Evolutionary conservation across 2,797 vertebrate genomes (phyloP).

Genomic region (Pachyuromys duprasi): DNA sequence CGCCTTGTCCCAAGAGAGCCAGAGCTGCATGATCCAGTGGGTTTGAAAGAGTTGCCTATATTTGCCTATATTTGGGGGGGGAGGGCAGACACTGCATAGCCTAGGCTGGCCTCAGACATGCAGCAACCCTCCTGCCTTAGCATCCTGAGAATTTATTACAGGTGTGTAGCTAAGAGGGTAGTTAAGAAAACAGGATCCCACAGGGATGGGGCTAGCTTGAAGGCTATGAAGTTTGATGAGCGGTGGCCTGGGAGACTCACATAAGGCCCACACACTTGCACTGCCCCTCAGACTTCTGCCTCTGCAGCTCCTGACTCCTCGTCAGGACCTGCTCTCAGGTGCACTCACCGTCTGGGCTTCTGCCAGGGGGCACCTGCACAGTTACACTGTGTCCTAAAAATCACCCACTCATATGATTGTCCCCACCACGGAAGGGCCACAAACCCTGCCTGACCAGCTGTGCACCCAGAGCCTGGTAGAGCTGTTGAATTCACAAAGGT

Average conservation of each 20-base stretch:
- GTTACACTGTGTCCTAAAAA: background rate
- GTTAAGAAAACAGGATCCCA: background rate
- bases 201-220: background rate
- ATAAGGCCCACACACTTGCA: background rate
- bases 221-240: background rate
- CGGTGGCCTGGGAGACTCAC: background rate
- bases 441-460: background rate
- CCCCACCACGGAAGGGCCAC: background rate
- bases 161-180: background rate
- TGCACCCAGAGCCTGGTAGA: background rate
- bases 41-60: background rate
- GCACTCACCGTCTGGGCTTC: background rate
- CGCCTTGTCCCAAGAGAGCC: background rate
- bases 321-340: background rate
- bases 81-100: background rate
- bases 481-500: fast-evolving
- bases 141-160: background rate
- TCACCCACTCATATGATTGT: background rate
- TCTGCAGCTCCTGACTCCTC: background rate
- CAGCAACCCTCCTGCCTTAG: background rate
- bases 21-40: background rate
- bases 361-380: background rate
- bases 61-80: background rate
- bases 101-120: background rate
- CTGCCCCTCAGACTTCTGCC: background rate